These are phyloP conservation scores for Orestias chungarensis DNA, from an alignment of 2,797 vertebrate genomes.

Conservation along the genomic window DNA sequence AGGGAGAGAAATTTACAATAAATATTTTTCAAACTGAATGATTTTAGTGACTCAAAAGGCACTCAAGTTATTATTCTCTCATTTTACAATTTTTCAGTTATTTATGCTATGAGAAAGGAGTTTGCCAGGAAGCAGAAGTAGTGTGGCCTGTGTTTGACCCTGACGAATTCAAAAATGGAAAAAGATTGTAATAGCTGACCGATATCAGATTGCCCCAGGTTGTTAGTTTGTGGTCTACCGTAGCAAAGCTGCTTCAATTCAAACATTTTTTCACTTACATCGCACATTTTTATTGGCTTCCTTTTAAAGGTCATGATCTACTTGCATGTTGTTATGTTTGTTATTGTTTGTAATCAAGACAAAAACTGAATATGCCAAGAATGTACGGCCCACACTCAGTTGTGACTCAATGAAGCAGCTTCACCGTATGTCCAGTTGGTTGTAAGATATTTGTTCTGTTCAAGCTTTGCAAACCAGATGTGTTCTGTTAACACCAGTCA, in stretches of 20 bases:
- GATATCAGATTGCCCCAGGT: slow-evolving; percentile 11
- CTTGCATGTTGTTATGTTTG: slow-evolving; percentile 15
- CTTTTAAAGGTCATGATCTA: slow-evolving; percentile 3
- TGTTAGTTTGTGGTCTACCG: slow-evolving; percentile 2
- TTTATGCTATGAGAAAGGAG: slow-evolving; percentile 16
- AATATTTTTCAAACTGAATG: slow-evolving; percentile 19
- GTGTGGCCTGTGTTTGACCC: slow-evolving; percentile 1
- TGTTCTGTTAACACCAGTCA: slow-evolving; percentile 62
- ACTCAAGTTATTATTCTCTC: neutral
- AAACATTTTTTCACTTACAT: slow-evolving; percentile 2
- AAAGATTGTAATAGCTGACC: neutral
- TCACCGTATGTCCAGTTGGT: slow-evolving; percentile 42
- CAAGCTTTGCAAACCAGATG: slow-evolving; percentile 42
- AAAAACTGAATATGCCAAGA: slow-evolving; percentile 30
- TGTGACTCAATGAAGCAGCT: slow-evolving; percentile 54
- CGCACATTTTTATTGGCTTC: slow-evolving; percentile 13
- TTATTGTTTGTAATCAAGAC: slow-evolving; percentile 41
- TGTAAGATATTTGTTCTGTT: slow-evolving; percentile 55
- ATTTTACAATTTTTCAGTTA: slow-evolving; percentile 6
- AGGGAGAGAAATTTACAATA: slow-evolving; percentile 8
- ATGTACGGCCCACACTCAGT: slow-evolving; percentile 40
- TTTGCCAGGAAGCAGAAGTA: slow-evolving; percentile 8
- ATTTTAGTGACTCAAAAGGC: slow-evolving; percentile 11
- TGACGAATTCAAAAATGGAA: neutral
- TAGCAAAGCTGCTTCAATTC: slow-evolving; percentile 5